phyloP scores from a whole-genome alignment of 2,113 vertebrate genomes.

The Morphnarchus princeps region DNA sequence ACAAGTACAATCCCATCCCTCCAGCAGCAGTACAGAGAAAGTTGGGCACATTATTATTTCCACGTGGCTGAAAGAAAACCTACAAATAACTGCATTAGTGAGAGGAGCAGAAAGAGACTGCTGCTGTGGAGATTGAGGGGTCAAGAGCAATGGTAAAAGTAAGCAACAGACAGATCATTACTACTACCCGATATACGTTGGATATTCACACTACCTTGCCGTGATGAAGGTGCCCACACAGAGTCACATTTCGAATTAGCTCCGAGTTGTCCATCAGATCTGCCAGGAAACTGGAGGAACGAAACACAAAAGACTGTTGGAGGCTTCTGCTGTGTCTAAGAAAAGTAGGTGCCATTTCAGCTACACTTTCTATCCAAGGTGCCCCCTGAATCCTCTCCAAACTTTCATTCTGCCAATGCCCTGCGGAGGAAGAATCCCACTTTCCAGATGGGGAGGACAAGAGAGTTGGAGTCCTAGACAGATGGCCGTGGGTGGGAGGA shows the following conservation, averaged over 20 bases:
- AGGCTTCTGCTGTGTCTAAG: constrained; percentile 29
- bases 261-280: constrained; percentile 98
- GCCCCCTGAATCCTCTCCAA: constrained; percentile 18
- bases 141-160: background rate
- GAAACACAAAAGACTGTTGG: constrained; percentile 44
- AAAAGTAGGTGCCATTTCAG: constrained; percentile 26
- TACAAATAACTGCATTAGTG: background rate
- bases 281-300: constrained; percentile 85
- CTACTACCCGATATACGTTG: rapidly evolving
- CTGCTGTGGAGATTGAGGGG: background rate
- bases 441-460: constrained; percentile 41
- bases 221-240: constrained; percentile 96
- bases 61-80: background rate
- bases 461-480: constrained; percentile 48
- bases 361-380: background rate
- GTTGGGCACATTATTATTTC: background rate
- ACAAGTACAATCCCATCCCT: background rate
- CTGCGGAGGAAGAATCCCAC: constrained; percentile 55
- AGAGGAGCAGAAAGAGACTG: background rate
- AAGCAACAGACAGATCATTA: background rate
- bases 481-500: constrained; percentile 53
- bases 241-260: constrained; percentile 94
- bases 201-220: constrained; percentile 82
- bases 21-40: background rate
- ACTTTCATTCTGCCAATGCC: constrained; percentile 3